Evolutionary conservation across 1,140 invertebrate genomes (phyloP), one percentile per base, ranked within the genome.

Genomic region (Agrypnia vestita): DNA sequence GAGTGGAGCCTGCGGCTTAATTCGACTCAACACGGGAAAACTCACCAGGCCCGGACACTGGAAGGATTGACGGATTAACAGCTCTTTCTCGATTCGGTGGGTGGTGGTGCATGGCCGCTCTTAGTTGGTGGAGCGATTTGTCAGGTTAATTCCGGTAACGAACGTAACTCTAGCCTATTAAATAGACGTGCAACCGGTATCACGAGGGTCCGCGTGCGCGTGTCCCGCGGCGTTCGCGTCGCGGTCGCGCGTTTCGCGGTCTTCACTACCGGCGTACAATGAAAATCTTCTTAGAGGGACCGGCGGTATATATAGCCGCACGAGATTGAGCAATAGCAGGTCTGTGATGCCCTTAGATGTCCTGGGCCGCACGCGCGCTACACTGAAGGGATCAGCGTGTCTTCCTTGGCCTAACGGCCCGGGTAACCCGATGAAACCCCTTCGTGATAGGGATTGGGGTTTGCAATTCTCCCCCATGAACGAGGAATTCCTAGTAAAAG

Each of bases 1-100:
- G 93, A 95, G 93, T 95, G 93, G 94, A 95, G 94, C 93, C 93
- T 95, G 94, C 93, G 93, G 94, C 94, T 95, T 94, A 95, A 96
- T 96, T 96, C 96, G 94, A 96, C 94, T 96, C 94, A 92, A 91
- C 90, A 91, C 69, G 90, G 90, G 89, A n/a, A 91, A 96, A 91
- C 94, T 96, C 92, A 96, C 94, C 94, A 93, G 94, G 94, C 91
- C 94, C 92, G 91, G 93, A 96, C 94, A 95, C 92, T 89, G 92
- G 91, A 92, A 95, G 93, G 94, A 95, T 95, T 95, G 94, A 96
- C 94, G 94, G 93, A 95, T 94, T 95, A 93, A 96, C 89, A 95
- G 94, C 93, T 95, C 94, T 96, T 96, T 96, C 94, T 95, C 93
- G 94, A 96, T 96, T 93, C 90, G 88, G 90, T 93, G 94, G n/a